Conservation (phyloP, 2,113 vertebrate species). For the Nycticebus coucang region DNA sequence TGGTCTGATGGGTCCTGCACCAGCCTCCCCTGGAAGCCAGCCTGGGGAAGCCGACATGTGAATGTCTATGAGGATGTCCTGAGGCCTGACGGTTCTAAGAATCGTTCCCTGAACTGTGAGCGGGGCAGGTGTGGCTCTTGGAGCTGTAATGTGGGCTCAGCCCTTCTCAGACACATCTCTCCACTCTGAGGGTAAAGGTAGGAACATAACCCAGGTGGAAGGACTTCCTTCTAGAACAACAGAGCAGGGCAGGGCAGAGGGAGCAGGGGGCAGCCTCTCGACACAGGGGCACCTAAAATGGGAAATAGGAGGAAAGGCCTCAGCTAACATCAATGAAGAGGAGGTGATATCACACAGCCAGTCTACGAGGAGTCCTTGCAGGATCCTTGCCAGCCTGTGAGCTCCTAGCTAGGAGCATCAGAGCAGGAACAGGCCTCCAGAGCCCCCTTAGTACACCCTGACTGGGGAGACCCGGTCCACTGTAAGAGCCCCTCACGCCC, state of each 20-base stretch:
- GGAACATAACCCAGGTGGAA: neutral
- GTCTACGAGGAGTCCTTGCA: neutral
- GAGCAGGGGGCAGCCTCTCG: neutral
- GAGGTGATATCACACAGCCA: neutral
- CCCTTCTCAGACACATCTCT: neutral
- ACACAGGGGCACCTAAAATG: neutral
- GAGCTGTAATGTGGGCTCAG: neutral
- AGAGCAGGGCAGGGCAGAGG: neutral
- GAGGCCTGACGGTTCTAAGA: neutral
- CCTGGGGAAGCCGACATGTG: too few relatives aligned
- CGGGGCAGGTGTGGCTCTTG: neutral
- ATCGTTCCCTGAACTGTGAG: neutral
- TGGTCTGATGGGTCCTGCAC: neutral
- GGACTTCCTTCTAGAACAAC: neutral
- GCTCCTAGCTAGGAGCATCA: neutral
- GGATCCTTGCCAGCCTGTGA: neutral
- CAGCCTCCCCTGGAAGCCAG: neutral
- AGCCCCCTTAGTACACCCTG: neutral
- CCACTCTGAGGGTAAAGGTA: neutral
- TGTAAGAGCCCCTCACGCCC: neutral
- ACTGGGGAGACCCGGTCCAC: too few relatives aligned
- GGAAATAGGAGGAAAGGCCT: neutral
- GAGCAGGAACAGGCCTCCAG: neutral
- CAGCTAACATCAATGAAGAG: accelerated
- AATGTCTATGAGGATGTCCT: neutral